Base-by-base conservation (phyloP, 53 echinoderm and acorn worm genomes). In the Holothuria scabra region DNA sequence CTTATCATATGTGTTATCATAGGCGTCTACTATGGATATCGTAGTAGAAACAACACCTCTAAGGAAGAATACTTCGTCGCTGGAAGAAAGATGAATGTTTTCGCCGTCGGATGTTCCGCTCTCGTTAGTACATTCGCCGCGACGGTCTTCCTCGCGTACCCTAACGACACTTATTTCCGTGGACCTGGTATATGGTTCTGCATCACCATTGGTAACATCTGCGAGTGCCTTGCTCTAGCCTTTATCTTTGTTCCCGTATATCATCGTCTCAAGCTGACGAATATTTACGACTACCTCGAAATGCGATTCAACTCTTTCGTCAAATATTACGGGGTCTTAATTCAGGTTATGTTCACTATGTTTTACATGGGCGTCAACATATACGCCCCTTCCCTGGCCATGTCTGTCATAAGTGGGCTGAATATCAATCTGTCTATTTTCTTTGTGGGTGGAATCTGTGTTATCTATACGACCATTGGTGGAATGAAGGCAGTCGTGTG, bases 341-440 rank as follows among this genome's bases (percentile, higher is more conserved):
- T 67, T 19, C 67, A 67, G 5, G n/a, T 67, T 3, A 32, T 67
- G 67, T 67, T 67, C 18, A 67, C 67, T 19, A 30, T 67, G 67
- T 67, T 67, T 37, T 67, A 67, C 67, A 67, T 67, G 67, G 67
- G 30, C 12, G 30, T 67, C 37, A 67, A 67, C 34, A 67, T 67
- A 14, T 67, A 67, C 33, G 67, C n/a, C 32, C 67, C 67, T 33
- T 67, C 67, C 12, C 67, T 67, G 67, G 67, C 67, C 34, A 67
- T 67, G 67, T 67, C 67, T n/a, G 67, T 67, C 29, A 33, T 67
- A 14, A 32, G 67, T 37, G 67, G 67, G 4, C 21, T 67, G 14
- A 67, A 67, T 19, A 28, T 67, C 13, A 67, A 67, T 67, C 12
- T 67, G 30, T 67, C 67, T 2, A 67, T 67, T 34, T 33, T 67